A percentile compares a stretch with the other conserved stretches of the same genome.
Evolutionary conservation across 2,797 vertebrate genomes (phyloP).

Genomic region (Taeniopygia guttata): DNA sequence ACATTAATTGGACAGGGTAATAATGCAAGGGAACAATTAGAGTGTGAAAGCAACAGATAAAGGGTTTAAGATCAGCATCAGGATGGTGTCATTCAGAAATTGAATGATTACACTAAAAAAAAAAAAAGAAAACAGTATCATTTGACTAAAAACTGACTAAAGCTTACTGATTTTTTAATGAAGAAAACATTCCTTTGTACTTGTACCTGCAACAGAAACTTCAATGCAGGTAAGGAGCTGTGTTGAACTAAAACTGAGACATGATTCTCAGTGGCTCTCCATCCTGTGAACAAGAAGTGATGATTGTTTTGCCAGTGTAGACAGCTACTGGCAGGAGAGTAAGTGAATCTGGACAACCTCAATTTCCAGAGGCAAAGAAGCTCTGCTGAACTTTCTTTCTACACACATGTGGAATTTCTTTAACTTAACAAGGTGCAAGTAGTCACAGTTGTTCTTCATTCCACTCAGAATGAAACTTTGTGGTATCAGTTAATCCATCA

Average conservation of each 20-base stretch:
- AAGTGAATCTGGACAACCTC: not conserved
- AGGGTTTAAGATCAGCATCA: not conserved
- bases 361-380: not conserved
- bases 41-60: not conserved
- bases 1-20: not conserved
- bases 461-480: not conserved
- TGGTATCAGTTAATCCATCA: rapidly evolving
- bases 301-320: not conserved
- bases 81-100: not conserved
- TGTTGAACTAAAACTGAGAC: not conserved
- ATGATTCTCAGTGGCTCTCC: rapidly evolving
- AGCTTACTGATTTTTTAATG: not conserved
- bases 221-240: not conserved
- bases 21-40: not conserved
- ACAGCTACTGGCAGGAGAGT: not conserved
- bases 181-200: not conserved
- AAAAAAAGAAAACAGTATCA: not conserved
- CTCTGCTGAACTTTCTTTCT: not conserved
- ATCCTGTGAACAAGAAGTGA: not conserved
- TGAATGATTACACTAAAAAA: not conserved
- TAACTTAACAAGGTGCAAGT: not conserved
- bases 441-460: not conserved
- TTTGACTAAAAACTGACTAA: not conserved
- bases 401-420: rapidly evolving
- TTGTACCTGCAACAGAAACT: not conserved